These are phyloP conservation scores for Drosophila pseudoananassae DNA, from an alignment of 1,140 invertebrate species.

Conservation along the genomic window DNA sequence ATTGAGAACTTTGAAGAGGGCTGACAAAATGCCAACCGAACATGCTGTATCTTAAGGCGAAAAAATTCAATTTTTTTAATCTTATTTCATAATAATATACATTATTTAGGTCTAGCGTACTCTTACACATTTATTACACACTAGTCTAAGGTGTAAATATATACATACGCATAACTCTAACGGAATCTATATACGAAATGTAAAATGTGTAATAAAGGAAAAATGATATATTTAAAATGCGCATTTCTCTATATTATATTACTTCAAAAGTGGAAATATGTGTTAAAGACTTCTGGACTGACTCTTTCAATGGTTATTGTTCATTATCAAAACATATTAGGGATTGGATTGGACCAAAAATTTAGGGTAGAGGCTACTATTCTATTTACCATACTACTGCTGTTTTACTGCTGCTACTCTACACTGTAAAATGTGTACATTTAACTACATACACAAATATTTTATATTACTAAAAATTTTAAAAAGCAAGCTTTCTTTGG, in stretches of 20 bases:
- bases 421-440: too few species aligned
- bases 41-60: conserved; percentile 34
- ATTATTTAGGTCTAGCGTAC: conserved; percentile 60
- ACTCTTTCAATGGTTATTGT: too few species aligned
- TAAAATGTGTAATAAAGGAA: conserved; percentile 76
- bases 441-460: too few species aligned
- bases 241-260: conserved; percentile 4
- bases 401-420: too few species aligned
- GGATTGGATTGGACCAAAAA: too few species aligned
- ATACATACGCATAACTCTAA: conserved; percentile 69
- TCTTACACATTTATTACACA: conserved; percentile 68
- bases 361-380: too few species aligned
- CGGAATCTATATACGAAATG: conserved; percentile 74
- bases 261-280: too few species aligned
- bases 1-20: conserved; percentile 12
- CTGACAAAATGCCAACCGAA: conserved; percentile 17
- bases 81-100: conserved; percentile 65
- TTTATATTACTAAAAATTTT: too few species aligned
- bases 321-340: too few species aligned
- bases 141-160: conserved; percentile 74
- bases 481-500: too few species aligned
- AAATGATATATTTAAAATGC: conserved; percentile 81
- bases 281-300: too few species aligned
- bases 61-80: conserved; percentile 67
- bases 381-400: too few species aligned